Evolutionary conservation across 2,888 invertebrate genomes (phyloP), one percentile per base, ranked within the genome.

Genomic region (Polia nebulosa): DNA sequence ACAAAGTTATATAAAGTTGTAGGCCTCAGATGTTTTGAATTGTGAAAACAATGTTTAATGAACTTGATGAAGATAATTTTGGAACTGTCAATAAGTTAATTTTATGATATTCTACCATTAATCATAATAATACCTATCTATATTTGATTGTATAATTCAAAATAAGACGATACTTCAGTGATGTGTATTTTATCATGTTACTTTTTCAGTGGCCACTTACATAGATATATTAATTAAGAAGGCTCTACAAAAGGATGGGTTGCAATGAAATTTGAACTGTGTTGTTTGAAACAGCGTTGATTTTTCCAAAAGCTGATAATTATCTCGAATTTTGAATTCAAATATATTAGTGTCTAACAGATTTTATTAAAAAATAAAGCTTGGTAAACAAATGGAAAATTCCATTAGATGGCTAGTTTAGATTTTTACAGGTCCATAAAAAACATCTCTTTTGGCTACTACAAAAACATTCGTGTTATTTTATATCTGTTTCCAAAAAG

Each of bases 21-120:
- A 4, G 5, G 34, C n/a, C 76, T 20, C 80, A 79, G 76, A 77
- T 77, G 80, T 69, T 77, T 77, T 61, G 51, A 80, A 51, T 66
- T 55, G 39, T 44, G 45, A 39, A 20, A 36, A 53, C 25, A 34
- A 41, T 56, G 29, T 61, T 53, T 53, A 20, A 34, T 74, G 15
- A 49, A 49, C 6, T 44, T 59, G 8, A 22, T n/a, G 22, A 32
- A 44, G 3, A 52, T 36, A 32, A 56, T 44, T 59, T 58, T 34
- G 8, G n/a, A 39, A 29, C 9, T 49, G 36, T 4, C 45, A 59
- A 45, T 45, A 39, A n/a, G 17, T 29, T 53, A 22, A 1, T 15
- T 15, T 58, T 20, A 15, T n/a, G 11, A 25, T 17, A 25, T n/a
- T 60, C 22, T 8, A 27, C 15, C 6, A 22, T 22, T 15, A 11